A percentile compares a stretch with the other conserved stretches of the same genome.
Evolutionary conservation across 2,888 invertebrate genomes (phyloP).

Genomic region (Drosophila sordidula): DNA sequence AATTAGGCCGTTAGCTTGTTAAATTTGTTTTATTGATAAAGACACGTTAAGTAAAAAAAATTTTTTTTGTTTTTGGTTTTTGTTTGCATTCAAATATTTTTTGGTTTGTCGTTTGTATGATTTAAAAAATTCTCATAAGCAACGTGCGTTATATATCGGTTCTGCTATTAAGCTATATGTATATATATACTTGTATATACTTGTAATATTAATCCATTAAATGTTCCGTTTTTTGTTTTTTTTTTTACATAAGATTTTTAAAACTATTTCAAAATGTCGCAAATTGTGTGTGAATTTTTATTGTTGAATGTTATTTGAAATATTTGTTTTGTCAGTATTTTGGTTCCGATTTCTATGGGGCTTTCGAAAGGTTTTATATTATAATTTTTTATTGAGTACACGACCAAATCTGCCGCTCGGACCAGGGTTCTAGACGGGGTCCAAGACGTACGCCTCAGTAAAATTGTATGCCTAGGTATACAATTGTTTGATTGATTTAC

Average conservation of each 20-base stretch:
- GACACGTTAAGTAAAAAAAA: conserved; percentile 78
- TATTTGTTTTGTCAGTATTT: conserved; percentile 24
- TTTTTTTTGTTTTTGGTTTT: conserved; percentile 44
- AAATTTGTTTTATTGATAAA: conserved; percentile 74
- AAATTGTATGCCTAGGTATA: conserved; percentile 47
- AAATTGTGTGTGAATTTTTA: conserved; percentile 28
- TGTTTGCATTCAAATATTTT: conserved; percentile 59
- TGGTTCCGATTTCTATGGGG: conserved; percentile 48
- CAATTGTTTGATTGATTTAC: conserved; percentile 57
- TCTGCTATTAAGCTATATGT: conserved; percentile 75
- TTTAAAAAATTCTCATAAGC: conserved; percentile 79
- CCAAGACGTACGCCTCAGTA: conserved; percentile 10
- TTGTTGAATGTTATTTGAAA: conserved; percentile 16
- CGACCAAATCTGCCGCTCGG: conserved; percentile 16
- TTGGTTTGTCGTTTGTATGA: conserved; percentile 58
- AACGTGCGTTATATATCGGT: conserved; percentile 78
- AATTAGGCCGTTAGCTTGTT: conserved; percentile 59
- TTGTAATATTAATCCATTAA: conserved; percentile 60
- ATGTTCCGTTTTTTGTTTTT: conserved; percentile 42
- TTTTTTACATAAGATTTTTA: conserved; percentile 71
- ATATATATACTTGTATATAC: conserved; percentile 59
- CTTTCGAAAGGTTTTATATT: background rate
- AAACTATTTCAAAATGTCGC: conserved; percentile 73
- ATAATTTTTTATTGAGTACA: conserved; percentile 5
- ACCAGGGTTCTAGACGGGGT: conserved; percentile 23